Conservation (phyloP, 1,140 invertebrate genomes). For the Aphaenogaster floridana region DNA sequence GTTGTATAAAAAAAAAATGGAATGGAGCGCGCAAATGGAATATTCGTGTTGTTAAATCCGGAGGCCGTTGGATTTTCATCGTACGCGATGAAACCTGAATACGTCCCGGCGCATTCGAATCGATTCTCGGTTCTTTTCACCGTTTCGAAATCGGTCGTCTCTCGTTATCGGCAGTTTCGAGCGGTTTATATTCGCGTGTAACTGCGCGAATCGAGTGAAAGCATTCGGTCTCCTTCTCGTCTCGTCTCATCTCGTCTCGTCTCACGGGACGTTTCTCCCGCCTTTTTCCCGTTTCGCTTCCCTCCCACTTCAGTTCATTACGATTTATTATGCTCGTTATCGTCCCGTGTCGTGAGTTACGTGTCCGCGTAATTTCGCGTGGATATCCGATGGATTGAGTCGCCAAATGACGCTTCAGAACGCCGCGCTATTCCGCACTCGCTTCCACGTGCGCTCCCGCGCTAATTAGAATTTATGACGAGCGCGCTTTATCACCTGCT, state of each 20-base stretch:
- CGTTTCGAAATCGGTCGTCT: conserved; percentile 34
- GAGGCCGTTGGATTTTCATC: conserved; percentile 60
- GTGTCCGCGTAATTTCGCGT: conserved; percentile 3
- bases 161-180: conserved; percentile 53
- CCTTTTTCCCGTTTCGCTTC: not conserved
- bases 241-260: not conserved
- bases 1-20: conserved; percentile 55
- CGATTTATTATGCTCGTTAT: conserved; percentile 59
- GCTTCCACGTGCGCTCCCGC: not conserved
- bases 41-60: conserved; percentile 66
- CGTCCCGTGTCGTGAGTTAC: conserved; percentile 31
- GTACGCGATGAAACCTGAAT: conserved; percentile 55
- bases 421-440: not conserved
- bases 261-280: conserved; percentile 16
- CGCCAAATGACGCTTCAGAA: conserved; percentile 31
- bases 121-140: conserved; percentile 64
- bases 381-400: not conserved
- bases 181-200: conserved; percentile 58
- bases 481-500: conserved; percentile 40
- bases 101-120: conserved; percentile 60
- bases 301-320: conserved; percentile 45
- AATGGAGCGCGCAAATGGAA: conserved; percentile 66
- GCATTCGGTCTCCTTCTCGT: not conserved
- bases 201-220: conserved; percentile 43
- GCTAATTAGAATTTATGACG: conserved; percentile 55